These are phyloP conservation scores for Hassar affinis DNA, from an alignment of 2,113 vertebrate genomes.

Conservation along the genomic window DNA sequence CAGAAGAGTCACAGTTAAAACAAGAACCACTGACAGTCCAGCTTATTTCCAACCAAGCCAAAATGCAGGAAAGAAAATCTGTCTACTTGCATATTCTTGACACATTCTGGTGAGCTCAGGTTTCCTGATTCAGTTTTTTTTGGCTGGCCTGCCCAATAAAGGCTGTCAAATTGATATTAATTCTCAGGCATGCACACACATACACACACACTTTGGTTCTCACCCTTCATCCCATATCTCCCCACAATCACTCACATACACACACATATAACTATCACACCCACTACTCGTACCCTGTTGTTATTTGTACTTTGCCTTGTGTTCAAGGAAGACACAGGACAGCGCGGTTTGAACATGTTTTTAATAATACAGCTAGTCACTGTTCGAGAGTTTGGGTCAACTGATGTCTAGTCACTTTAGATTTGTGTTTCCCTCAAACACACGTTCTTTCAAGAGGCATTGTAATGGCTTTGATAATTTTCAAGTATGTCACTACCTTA, in stretches of 20 bases:
- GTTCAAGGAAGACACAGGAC: background rate
- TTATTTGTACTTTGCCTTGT: background rate
- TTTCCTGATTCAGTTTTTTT: conserved; percentile 12
- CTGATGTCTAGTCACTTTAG: background rate
- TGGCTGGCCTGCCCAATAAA: background rate
- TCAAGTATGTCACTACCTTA: background rate
- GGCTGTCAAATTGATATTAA: background rate
- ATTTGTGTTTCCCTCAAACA: background rate
- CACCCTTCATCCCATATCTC: background rate
- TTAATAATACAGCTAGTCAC: background rate
- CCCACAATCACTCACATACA: background rate
- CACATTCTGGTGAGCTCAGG: conserved; percentile 20
- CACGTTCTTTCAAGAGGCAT: too few species aligned
- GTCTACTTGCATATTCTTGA: background rate
- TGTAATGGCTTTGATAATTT: background rate
- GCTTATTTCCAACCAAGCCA: background rate
- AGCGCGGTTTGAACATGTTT: background rate
- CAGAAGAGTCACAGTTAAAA: background rate
- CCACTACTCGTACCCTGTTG: background rate
- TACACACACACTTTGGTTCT: background rate
- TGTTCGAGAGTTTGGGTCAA: background rate
- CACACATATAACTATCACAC: background rate
- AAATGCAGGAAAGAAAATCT: background rate
- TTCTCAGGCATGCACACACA: background rate
- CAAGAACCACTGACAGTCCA: background rate